phyloP scores from a whole-genome alignment of 2,797 vertebrate genomes.

The Cetoscarus ocellatus region DNA sequence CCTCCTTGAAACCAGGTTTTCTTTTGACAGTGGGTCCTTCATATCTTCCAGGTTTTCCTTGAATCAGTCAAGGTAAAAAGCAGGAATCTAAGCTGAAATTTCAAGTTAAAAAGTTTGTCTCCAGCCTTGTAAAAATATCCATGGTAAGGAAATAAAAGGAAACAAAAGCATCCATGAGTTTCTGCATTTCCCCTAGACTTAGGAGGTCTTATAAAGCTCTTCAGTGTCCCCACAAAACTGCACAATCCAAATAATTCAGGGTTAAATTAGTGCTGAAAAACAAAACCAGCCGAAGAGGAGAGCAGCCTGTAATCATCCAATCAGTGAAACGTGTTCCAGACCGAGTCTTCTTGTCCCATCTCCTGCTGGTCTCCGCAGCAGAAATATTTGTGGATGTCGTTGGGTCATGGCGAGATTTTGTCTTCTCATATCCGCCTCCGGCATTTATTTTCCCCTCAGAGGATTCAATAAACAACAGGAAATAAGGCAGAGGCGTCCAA shows the following conservation, averaged over 20 bases:
- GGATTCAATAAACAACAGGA: constrained; percentile 25
- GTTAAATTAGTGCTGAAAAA: neutral
- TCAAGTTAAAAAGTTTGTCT: neutral
- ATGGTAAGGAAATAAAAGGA: neutral
- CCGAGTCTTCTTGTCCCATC: neutral
- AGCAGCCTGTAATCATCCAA: neutral
- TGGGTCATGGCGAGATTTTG: neutral
- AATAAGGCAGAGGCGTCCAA: constrained; percentile 3
- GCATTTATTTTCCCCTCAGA: constrained; percentile 1
- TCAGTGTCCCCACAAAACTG: neutral
- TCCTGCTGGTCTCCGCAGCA: neutral
- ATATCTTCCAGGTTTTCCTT: constrained; percentile 27
- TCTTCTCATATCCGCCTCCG: neutral
- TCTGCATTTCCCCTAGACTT: neutral
- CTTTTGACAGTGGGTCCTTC: neutral
- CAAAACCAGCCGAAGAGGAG: neutral
- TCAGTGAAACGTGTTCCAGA: constrained; percentile 13
- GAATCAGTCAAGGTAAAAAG: neutral
- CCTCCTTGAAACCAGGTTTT: neutral
- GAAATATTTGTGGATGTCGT: neutral
- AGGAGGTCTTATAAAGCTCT: too few relatives aligned
- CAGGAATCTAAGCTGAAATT: neutral
- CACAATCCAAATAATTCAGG: neutral
- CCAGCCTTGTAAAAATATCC: neutral
- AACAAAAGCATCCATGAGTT: too few relatives aligned